phyloP scores from a whole-genome alignment of 2,113 vertebrate species.

The Lucifuga dentata region DNA sequence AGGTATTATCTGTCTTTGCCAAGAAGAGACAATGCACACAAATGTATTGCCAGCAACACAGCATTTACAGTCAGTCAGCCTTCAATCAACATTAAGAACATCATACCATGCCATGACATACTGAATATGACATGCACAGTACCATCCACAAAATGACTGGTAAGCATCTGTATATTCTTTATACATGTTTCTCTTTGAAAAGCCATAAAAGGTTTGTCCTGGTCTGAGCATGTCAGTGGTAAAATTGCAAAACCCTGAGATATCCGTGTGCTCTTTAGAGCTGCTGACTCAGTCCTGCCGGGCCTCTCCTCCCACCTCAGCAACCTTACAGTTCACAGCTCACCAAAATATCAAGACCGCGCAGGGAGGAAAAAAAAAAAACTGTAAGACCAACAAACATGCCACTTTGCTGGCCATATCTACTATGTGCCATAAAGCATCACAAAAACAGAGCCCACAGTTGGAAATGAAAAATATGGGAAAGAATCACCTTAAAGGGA shows the following conservation, averaged over 20 bases:
- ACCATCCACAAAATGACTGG: neutral
- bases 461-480: too few relatives aligned
- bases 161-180: neutral
- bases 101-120: conserved; percentile 12
- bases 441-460: conserved; percentile 15
- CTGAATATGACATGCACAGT: too few relatives aligned
- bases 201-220: conserved; percentile 9
- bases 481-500: neutral
- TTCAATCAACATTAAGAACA: conserved; percentile 14
- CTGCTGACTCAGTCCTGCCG: too few relatives aligned
- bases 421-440: neutral
- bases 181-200: neutral
- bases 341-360: neutral
- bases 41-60: conserved; percentile 27
- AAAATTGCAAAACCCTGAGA: too few relatives aligned
- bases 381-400: neutral
- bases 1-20: neutral
- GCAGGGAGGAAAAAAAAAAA: conserved; percentile 2
- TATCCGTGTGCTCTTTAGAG: too few relatives aligned
- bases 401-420: neutral
- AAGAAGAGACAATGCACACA: neutral
- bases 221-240: neutral
- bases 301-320: too few relatives aligned
- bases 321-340: neutral
- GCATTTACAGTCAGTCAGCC: conserved; percentile 32